A percentile compares a stretch with the other conserved stretches of the same genome.
phyloP scores from a whole-genome alignment of 1,140 invertebrate genomes.

The Steinernema feltiae region DNA sequence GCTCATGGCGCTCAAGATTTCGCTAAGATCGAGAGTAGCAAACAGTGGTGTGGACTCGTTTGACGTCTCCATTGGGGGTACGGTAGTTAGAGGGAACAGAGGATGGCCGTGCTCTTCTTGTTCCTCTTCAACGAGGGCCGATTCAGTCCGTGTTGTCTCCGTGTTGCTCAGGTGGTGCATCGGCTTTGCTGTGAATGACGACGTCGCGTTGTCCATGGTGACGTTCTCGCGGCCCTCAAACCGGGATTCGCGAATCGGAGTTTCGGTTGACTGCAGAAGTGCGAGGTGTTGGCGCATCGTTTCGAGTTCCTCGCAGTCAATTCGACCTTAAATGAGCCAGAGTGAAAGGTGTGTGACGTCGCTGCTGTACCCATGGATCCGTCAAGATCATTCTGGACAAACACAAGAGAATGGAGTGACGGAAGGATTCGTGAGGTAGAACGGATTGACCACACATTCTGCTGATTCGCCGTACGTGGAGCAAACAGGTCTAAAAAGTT shows the following conservation, averaged over 20 bases:
- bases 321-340: background rate
- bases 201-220: background rate
- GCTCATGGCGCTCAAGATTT: background rate
- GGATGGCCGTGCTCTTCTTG: background rate
- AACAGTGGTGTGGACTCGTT: background rate
- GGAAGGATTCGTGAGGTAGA: background rate
- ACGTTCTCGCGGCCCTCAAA: background rate
- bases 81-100: conserved; percentile 7
- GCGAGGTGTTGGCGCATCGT: background rate
- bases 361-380: background rate
- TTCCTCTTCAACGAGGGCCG: conserved; percentile 1
- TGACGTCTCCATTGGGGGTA: background rate
- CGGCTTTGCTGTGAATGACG: background rate
- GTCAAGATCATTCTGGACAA: background rate
- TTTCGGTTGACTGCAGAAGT: background rate
- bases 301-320: conserved; percentile 4
- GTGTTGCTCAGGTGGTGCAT: background rate
- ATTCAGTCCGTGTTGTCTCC: background rate
- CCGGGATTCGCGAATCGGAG: background rate
- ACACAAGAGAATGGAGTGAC: background rate
- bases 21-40: background rate
- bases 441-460: background rate
- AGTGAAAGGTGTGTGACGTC: background rate
- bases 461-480: background rate
- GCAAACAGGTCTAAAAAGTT: background rate